Percentiles rank a stretch among this genome's conserved stretches.
phyloP scores from a whole-genome alignment of 35 echinoderm and acorn worm species.

The Diadema setosum region DNA sequence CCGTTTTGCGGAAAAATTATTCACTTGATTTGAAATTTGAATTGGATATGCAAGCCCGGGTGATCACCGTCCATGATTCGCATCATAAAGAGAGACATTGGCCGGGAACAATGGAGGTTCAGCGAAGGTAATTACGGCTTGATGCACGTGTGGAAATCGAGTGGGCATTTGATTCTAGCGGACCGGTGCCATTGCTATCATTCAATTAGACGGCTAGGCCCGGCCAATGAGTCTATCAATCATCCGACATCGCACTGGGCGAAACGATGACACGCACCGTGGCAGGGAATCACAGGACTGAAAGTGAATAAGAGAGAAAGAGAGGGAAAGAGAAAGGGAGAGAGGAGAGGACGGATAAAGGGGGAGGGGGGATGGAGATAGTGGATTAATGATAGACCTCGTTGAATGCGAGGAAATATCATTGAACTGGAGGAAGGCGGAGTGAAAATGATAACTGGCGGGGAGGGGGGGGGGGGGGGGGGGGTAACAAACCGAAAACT shows the following conservation, averaged over 20 bases:
- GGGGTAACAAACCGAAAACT: not conserved
- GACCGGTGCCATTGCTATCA: not conserved
- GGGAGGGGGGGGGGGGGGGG: not conserved
- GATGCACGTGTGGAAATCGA: not conserved
- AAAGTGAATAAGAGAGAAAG: not conserved
- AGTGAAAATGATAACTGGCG: not conserved
- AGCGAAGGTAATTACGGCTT: not conserved
- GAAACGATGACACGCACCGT: not conserved
- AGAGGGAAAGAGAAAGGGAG: not conserved
- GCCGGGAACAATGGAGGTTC: not conserved
- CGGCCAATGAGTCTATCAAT: not conserved
- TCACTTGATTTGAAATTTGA: too few species aligned
- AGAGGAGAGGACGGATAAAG: not conserved
- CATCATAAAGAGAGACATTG: not conserved
- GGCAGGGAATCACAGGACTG: not conserved
- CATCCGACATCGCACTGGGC: not conserved
- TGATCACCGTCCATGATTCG: not conserved
- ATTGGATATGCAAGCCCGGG: not conserved
- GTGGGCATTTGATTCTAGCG: not conserved
- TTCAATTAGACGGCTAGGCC: constrained; percentile 3
- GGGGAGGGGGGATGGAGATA: not conserved
- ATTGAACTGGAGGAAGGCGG: not conserved
- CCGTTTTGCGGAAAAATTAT: not conserved
- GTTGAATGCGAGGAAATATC: not conserved
- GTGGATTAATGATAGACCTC: not conserved